phyloP scores from a whole-genome alignment of 2,797 vertebrate species.

The Mionectes olivaceus region DNA sequence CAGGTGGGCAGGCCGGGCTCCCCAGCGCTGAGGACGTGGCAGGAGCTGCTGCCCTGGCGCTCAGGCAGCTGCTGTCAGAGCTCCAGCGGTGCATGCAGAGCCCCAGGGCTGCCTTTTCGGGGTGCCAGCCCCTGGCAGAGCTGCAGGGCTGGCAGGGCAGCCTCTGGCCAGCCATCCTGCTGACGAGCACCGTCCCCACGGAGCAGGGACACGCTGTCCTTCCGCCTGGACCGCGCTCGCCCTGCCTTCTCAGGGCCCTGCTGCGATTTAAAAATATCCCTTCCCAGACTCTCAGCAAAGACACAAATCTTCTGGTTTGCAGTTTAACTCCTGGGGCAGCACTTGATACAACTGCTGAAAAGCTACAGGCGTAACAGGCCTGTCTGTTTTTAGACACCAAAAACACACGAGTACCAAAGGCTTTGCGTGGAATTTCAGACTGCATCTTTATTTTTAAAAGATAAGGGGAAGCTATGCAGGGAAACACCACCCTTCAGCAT shows the following conservation, averaged over 20 bases:
- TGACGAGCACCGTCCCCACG: accelerated
- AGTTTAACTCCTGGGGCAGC: neutral
- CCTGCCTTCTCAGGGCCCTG: constrained; percentile 1
- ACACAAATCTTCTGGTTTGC: neutral
- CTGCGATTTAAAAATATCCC: constrained; percentile 10
- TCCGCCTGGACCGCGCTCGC: accelerated
- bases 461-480: neutral
- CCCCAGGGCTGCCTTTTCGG: neutral
- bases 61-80: neutral
- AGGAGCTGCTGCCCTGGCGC: neutral
- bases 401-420: neutral
- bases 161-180: neutral
- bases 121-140: neutral
- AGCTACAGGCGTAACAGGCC: accelerated
- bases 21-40: accelerated
- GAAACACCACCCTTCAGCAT: neutral
- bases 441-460: neutral
- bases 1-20: accelerated
- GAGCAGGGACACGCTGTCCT: neutral
- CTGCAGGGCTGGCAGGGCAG: neutral
- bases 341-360: neutral
- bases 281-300: neutral
- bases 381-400: neutral
- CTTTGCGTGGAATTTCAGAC: neutral
- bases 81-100: neutral